These are phyloP conservation scores for Cistogaster globosa DNA, from an alignment of 2,888 invertebrate genomes.

Conservation along the genomic window DNA sequence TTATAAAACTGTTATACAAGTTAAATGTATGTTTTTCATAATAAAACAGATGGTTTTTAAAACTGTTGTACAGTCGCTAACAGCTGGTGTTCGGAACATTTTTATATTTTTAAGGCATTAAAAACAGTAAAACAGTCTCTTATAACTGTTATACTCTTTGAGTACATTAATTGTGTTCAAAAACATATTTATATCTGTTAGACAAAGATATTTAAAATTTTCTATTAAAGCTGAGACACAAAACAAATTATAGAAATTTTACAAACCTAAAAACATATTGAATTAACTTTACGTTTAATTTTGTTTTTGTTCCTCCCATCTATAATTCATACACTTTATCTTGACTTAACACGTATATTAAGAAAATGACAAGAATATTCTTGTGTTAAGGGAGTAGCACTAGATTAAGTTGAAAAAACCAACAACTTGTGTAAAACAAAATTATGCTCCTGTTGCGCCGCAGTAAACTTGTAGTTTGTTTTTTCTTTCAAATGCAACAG, in stretches of 20 bases:
- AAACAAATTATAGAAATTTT: not conserved
- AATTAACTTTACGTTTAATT: no score
- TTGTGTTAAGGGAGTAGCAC: constrained; percentile 20
- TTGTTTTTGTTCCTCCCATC: not conserved
- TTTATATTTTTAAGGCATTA: no score
- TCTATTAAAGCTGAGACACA: no score
- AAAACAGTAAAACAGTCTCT: no score
- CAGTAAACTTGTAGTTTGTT: not conserved
- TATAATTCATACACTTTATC: not conserved
- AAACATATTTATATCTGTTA: no score
- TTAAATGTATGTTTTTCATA: not conserved
- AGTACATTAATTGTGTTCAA: not conserved
- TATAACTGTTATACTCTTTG: not conserved
- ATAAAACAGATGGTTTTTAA: not conserved
- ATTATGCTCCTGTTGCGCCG: constrained; percentile 27
- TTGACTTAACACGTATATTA: not conserved
- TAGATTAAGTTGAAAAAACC: constrained; percentile 36
- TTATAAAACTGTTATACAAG: not conserved
- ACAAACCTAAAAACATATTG: not conserved
- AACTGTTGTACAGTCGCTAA: not conserved
- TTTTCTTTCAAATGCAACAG: constrained; percentile 36
- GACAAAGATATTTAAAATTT: no score
- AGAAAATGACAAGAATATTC: not conserved
- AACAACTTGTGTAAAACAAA: constrained; percentile 39
- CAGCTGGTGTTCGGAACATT: no score